A percentile compares a stretch with the other conserved stretches of the same genome.
These are phyloP conservation scores for Rhinogobio ventralis DNA, from an alignment of 2,797 vertebrate genomes.

Conservation along the genomic window DNA sequence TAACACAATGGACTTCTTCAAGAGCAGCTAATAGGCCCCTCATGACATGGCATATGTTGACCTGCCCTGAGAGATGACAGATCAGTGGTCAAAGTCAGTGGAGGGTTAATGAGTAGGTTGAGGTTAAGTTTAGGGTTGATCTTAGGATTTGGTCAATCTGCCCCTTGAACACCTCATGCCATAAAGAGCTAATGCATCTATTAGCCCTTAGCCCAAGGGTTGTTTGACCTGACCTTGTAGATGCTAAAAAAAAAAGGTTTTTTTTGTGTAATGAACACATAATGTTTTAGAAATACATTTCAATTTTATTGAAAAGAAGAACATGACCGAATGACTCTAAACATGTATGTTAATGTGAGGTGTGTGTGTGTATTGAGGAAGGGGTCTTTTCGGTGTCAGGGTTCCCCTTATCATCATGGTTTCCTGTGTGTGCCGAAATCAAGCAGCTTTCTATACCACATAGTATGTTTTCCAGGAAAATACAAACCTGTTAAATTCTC, in stretches of 20 bases:
- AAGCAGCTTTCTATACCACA: constrained; percentile 9
- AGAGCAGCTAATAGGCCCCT: constrained; percentile 11
- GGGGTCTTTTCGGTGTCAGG: constrained; percentile 27
- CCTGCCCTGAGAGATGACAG: constrained; percentile 9
- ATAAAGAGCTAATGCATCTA: constrained; percentile 24
- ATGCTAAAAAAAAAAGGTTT: neutral
- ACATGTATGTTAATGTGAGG: neutral
- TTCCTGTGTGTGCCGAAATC: constrained; percentile 24
- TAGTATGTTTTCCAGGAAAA: constrained; percentile 41
- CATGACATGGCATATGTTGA: neutral
- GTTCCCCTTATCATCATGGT: constrained; percentile 7
- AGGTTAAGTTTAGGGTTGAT: constrained; percentile 38
- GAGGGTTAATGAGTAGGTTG: constrained; percentile 35
- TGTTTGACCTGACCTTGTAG: constrained; percentile 9
- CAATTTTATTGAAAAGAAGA: constrained; percentile 1
- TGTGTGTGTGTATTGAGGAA: neutral
- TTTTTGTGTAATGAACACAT: neutral
- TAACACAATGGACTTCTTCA: constrained; percentile 30
- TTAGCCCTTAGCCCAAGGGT: neutral
- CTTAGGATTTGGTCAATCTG: constrained; percentile 4
- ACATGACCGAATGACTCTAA: constrained; percentile 21
- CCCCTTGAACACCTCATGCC: constrained; percentile 5
- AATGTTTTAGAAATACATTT: neutral
- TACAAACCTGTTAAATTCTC: constrained; percentile 39
- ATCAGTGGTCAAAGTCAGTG: constrained; percentile 22